Evolutionary conservation across 2,113 vertebrate species (phyloP).

Genomic region (Oreochromis spilurus): DNA sequence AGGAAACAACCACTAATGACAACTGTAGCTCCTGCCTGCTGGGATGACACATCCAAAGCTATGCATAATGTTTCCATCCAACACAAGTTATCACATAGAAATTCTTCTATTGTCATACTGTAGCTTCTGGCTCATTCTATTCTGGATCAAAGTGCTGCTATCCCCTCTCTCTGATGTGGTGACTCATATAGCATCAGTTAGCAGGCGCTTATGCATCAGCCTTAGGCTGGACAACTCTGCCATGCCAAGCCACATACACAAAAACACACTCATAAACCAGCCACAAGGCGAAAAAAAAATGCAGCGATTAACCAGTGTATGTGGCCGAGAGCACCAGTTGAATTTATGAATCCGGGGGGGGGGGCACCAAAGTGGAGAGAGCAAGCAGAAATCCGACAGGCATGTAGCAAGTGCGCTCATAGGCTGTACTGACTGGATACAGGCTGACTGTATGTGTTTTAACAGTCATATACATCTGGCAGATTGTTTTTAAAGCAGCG

Average conservation of each 20-base stretch:
- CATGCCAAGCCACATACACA: constrained; percentile 2
- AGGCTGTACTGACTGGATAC: constrained; percentile 12
- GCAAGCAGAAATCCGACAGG: neutral
- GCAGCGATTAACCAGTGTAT: constrained; percentile 24
- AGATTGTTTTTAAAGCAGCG: constrained; percentile 9
- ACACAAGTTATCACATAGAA: constrained; percentile 21
- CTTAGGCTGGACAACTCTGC: constrained; percentile 31
- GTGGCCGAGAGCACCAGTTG: constrained; percentile 9
- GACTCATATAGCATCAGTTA: constrained; percentile 41
- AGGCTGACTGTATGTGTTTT: neutral
- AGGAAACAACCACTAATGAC: constrained; percentile 48
- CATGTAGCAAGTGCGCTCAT: neutral
- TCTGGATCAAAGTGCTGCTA: constrained; percentile 33
- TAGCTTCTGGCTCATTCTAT: constrained; percentile 44
- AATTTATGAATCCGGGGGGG: neutral
- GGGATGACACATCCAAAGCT: constrained; percentile 35
- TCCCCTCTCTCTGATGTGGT: constrained; percentile 1
- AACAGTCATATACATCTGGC: constrained; percentile 6
- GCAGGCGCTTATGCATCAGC: constrained; percentile 25
- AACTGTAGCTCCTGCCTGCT: constrained; percentile 41
- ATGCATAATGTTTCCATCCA: constrained; percentile 14
- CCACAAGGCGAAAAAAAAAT: constrained; percentile 4
- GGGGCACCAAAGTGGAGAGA: neutral
- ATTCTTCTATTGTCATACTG: constrained; percentile 16
- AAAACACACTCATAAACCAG: neutral